Conservation (phyloP, 1,140 invertebrate genomes). For the Cyrtorhinus lividipennis region DNA sequence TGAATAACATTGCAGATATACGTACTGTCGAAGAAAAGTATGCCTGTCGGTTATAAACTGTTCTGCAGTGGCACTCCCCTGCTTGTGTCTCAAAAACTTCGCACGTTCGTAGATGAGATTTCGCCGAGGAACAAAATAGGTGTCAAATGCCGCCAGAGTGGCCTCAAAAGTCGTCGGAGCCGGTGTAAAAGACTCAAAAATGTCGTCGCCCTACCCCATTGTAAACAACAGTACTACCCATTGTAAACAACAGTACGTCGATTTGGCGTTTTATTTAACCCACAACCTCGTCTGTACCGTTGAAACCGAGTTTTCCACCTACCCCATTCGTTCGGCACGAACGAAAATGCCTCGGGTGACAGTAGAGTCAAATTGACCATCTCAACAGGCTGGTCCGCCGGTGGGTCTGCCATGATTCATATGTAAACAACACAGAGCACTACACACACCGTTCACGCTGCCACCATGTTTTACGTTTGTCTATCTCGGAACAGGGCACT, state of each 20-base stretch:
- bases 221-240: background rate
- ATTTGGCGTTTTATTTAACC: background rate
- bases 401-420: no score
- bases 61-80: background rate
- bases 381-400: no score
- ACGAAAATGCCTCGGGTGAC: background rate
- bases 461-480: no score
- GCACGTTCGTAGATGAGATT: background rate
- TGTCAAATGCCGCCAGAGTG: background rate
- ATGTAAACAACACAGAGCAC: no score
- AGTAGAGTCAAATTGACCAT: background rate
- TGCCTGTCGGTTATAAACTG: background rate
- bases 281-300: background rate
- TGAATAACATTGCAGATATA: background rate
- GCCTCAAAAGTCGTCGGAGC: background rate
- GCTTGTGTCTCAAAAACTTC: background rate
- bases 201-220: background rate
- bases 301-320: background rate
- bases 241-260: background rate
- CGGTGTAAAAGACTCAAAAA: background rate
- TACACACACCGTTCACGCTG: background rate
- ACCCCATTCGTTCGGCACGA: background rate
- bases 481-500: no score
- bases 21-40: background rate
- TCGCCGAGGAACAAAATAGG: background rate